A percentile compares a stretch with the other conserved stretches of the same genome.
Conservation (phyloP, 2,113 vertebrate genomes). For the Syrmaticus mikado region DNA sequence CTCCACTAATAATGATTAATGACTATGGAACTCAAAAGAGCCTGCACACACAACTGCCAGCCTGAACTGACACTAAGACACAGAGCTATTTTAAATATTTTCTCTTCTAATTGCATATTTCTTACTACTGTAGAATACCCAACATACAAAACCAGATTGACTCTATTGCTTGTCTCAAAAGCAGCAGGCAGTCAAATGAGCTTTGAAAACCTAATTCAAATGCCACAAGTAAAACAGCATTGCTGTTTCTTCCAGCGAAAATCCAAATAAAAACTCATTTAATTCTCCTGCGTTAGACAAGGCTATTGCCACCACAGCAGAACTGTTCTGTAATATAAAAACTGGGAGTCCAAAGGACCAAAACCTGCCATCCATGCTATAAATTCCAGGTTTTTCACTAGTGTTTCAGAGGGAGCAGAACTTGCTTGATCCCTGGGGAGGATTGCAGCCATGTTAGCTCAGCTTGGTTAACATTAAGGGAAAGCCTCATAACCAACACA, state of each 20-base stretch:
- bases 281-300: not conserved
- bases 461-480: not conserved
- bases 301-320: conserved; percentile 1
- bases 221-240: conserved; percentile 27
- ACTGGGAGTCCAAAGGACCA: not conserved
- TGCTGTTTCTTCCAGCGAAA: conserved; percentile 41
- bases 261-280: conserved; percentile 51
- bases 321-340: not conserved
- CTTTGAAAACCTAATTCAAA: conserved; percentile 70
- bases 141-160: conserved; percentile 57
- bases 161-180: conserved; percentile 53
- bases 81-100: conserved; percentile 78
- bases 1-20: conserved; percentile 77
- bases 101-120: conserved; percentile 78
- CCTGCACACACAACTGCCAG: conserved; percentile 42
- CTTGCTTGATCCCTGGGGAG: not conserved
- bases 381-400: not conserved
- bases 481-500: not conserved
- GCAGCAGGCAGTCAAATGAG: conserved; percentile 64
- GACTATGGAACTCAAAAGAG: conserved; percentile 56
- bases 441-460: not conserved
- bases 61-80: conserved; percentile 64
- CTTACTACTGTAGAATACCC: conserved; percentile 64
- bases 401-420: not conserved
- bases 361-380: not conserved